Percentiles rank a stretch among this genome's conserved stretches.
Evolutionary conservation across 2,797 vertebrate species (phyloP).

Genomic region (Ctenopoma kingsleyae): DNA sequence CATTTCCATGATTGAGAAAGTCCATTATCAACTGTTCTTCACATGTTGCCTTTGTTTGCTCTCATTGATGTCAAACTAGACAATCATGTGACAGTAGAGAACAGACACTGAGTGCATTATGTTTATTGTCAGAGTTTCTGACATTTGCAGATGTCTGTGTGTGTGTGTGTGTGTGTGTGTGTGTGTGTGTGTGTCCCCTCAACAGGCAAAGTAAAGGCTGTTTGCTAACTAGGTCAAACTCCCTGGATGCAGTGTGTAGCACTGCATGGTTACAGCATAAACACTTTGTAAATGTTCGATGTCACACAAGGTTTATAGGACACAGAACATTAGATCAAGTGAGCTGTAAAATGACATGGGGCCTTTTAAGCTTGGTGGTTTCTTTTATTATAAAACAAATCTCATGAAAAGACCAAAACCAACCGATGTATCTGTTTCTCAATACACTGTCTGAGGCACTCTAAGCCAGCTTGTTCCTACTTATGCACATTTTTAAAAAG

Average conservation of each 20-base stretch:
- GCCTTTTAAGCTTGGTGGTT: background rate
- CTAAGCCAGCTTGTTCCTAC: background rate
- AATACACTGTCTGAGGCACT: constrained; percentile 3
- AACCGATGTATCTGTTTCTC: background rate
- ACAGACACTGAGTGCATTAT: constrained; percentile 14
- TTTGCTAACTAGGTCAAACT: constrained; percentile 57
- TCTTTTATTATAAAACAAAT: constrained; percentile 16
- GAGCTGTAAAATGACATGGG: constrained; percentile 11
- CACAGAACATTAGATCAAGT: constrained; percentile 20
- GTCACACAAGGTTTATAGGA: constrained; percentile 13
- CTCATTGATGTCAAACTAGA: constrained; percentile 32
- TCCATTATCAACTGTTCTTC: background rate
- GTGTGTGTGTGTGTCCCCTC: constrained; percentile 11
- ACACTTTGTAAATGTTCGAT: constrained; percentile 18
- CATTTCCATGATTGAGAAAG: background rate
- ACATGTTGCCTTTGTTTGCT: background rate
- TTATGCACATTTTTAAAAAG: background rate
- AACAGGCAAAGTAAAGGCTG: constrained; percentile 40
- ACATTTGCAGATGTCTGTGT: constrained; percentile 23
- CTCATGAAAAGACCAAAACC: constrained; percentile 12
- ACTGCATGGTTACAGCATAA: constrained; percentile 13
- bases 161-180: constrained; percentile 1
- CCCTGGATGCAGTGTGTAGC: constrained; percentile 11
- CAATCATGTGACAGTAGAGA: constrained; percentile 23
- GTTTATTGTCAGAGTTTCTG: constrained; percentile 28